phyloP scores from a whole-genome alignment of 1,140 invertebrate species.

The Aporrectodea caliginosa region DNA sequence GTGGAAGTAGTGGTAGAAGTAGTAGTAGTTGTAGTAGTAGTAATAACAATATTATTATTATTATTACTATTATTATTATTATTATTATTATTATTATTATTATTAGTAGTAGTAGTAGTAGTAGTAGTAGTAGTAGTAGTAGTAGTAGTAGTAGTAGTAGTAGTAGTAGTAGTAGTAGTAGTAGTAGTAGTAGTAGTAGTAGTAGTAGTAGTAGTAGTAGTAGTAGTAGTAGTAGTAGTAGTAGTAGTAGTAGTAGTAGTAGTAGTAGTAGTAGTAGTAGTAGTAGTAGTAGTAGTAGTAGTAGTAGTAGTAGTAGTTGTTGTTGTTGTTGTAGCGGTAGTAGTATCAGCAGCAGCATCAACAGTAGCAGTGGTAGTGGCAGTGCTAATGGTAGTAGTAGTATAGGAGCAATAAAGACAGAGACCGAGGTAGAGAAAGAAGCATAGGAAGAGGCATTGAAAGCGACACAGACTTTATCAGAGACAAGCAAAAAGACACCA shows the following conservation, averaged over 20 bases:
- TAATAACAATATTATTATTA: neutral
- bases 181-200: slow-evolving; percentile 2
- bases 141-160: slow-evolving; percentile 2
- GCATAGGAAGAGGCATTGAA: no score
- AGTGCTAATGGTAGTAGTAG: no score
- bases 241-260: neutral
- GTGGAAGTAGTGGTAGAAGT: neutral
- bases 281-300: neutral
- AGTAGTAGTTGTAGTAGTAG: neutral
- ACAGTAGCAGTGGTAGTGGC: no score
- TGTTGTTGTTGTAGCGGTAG: neutral
- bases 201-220: slow-evolving; percentile 2
- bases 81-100: neutral
- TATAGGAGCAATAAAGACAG: no score
- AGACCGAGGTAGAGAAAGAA: no score
- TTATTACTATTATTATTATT: no score
- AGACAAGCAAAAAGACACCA: no score
- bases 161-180: slow-evolving; percentile 3
- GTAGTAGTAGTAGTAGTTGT: neutral
- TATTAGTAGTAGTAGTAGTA: slow-evolving; percentile 1
- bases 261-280: neutral
- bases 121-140: slow-evolving; percentile 2
- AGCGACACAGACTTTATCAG: no score
- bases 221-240: slow-evolving; percentile 3
- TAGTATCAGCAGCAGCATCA: neutral